Base-by-base conservation (phyloP, 2,888 invertebrate species). In the Rhingia campestris region DNA sequence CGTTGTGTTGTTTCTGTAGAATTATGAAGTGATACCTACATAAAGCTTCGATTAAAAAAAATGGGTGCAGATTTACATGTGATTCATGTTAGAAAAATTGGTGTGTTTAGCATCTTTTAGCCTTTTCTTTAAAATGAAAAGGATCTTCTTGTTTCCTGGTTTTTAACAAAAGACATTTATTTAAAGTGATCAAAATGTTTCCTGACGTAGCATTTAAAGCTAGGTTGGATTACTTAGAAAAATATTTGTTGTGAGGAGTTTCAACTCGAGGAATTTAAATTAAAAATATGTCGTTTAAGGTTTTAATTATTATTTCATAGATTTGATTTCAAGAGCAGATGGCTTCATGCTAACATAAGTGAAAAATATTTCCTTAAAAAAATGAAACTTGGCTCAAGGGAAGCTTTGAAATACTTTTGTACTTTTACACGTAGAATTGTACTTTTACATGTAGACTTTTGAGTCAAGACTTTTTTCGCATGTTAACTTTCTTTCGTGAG, bases 161-260 rank as follows among this genome's bases (percentile, higher is more conserved):
- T 54, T 35, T 35, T n/a, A 54, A 4, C 12, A 35, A 35, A 35
- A 35, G 7, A n/a, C n/a, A 3, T 54, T 54, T 54, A 35, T 54
- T 39, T 39, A 1, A 39, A 2, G 39, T 39, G 6, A 9, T 39
- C 0, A 35, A 54, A 54, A n/a, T 6, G 35, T 54, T 35, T n/a
- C 10, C 45, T n/a, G 54, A 35, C 12, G 12, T 6, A 33, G 54
- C 4, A 33, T 54, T 54, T 35, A n/a, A 35, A 35, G 12, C 54
- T 33, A 35, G 9, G 12, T 35, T 35, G 54, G 35, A 54, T 54
- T 54, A 54, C 10, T 54, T 54, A 54, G 54, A 54, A 54, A 35
- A 35, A n/a, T 10, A 35, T 35, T 54, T 54, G 41, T 59, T 43
- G 41, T 43, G 43, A 59, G 59, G 43, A 59, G 35, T 9, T 41